Base-by-base conservation (phyloP, 2,888 invertebrate species). In the Zele albiditarsus region DNA sequence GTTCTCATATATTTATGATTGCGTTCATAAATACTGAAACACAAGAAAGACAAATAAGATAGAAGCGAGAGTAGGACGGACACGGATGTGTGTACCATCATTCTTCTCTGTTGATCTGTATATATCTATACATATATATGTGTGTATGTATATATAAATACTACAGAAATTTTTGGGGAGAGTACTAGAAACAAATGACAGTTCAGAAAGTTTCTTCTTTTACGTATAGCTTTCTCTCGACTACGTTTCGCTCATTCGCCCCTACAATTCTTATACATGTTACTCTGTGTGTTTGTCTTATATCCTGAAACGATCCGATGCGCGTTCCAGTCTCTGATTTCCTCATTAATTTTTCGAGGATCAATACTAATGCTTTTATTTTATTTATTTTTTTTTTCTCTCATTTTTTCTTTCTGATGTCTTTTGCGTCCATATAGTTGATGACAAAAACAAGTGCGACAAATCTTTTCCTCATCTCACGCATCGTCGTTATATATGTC, bases 291-390 rank as follows among this genome's bases (percentile, higher is more conserved):
- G n/a, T 46, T 46, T 46, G 46, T 16, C 46, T 53, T 53, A 53
- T 53, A 53, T 53, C 53, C 23, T 20, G 20, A 20, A 20, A 53
- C 53, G 20, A 53, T 53, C 10, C 53, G 53, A 53, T 20, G 63
- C 77, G 80, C 81, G 82, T 82, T 84, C 82, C 84, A 81, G 81
- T 85, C 84, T 84, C 85, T 86, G 85, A 85, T 86, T 85, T 84
- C 80, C 84, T 85, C 86, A 83, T 85, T 86, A 85, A 86, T 86
- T 85, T 83, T 83, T 77, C 72, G 62, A 23, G 46, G 81, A 79
- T 81, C 80, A 77, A 82, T 82, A 80, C 78, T 78, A 79, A 79
- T 79, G 82, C 42, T 71, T 75, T 38, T 69, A 78, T 76, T 69
- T 67, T 49, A 25, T 57, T 33, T 12, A 20, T 25, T 46, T 33